These are phyloP conservation scores for Knipowitschia caucasica DNA, from an alignment of 2,797 vertebrate species.

Conservation along the genomic window DNA sequence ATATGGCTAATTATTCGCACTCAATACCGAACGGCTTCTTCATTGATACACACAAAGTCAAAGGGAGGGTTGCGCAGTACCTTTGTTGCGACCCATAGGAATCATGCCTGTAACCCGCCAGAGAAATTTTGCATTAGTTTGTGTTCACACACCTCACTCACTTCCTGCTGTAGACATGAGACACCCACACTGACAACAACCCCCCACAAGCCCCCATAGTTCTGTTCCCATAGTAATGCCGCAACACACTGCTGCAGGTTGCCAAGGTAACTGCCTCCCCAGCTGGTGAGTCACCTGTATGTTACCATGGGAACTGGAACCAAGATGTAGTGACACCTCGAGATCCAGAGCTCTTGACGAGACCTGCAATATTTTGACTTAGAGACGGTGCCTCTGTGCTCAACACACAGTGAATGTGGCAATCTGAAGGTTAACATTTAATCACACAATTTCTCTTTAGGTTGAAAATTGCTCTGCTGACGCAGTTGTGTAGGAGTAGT, in stretches of 20 bases:
- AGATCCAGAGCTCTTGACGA: conserved; percentile 8
- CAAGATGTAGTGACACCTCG: conserved; percentile 46
- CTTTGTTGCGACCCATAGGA: no score
- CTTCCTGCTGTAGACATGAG: conserved; percentile 15
- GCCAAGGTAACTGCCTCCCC: conserved; percentile 73
- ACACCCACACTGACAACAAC: conserved; percentile 42
- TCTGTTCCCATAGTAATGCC: conserved; percentile 45
- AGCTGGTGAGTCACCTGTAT: conserved; percentile 71
- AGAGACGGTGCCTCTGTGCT: conserved; percentile 9
- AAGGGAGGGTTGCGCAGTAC: no score
- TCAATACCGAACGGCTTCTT: no score
- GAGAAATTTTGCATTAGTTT: not conserved
- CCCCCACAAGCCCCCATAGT: conserved; percentile 38
- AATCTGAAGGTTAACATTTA: conserved; percentile 29
- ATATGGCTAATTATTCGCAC: no score
- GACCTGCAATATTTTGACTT: conserved; percentile 21
- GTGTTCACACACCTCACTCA: conserved; percentile 1
- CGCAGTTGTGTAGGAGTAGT: conserved; percentile 52
- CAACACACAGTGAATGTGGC: not conserved
- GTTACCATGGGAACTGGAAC: conserved; percentile 71
- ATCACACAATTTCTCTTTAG: conserved; percentile 44
- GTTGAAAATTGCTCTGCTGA: conserved; percentile 52
- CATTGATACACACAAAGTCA: no score
- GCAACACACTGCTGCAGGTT: conserved; percentile 64
- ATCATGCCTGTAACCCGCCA: no score